These are phyloP conservation scores for Lepidonotus clava DNA, from an alignment of 2,888 invertebrate species.

Conservation along the genomic window DNA sequence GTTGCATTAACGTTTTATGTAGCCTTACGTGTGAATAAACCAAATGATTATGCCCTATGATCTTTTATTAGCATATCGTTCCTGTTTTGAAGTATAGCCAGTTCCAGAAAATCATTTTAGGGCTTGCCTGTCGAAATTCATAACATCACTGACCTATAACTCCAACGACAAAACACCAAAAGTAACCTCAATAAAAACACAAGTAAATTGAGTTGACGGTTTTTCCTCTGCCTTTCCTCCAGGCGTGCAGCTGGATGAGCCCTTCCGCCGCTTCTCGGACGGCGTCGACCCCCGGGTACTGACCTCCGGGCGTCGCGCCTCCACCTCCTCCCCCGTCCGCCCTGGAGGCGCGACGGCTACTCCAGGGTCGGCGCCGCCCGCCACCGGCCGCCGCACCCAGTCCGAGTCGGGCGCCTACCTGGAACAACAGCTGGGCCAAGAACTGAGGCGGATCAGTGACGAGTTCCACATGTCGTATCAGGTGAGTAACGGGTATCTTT, in stretches of 20 bases:
- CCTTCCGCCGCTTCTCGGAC: conserved; percentile 2
- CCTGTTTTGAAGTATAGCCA: no score
- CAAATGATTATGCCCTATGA: no score
- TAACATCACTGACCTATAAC: not conserved
- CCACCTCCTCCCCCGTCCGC: not conserved
- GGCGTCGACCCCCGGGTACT: conserved; percentile 11
- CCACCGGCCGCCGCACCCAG: not conserved
- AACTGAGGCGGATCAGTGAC: conserved; percentile 20
- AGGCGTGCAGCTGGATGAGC: conserved; percentile 26
- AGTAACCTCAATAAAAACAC: no score
- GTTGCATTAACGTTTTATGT: no score
- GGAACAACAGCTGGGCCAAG: conserved; percentile 9
- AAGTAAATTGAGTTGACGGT: no score
- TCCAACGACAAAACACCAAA: not conserved
- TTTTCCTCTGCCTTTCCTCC: not conserved
- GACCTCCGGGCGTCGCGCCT: not conserved
- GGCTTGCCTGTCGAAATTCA: no score
- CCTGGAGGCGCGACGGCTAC: not conserved
- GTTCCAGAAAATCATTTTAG: no score
- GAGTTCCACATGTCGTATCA: conserved; percentile 44
- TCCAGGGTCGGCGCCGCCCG: not conserved
- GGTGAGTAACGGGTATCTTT: no score
- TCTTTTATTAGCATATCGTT: no score
- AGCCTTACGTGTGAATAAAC: no score
- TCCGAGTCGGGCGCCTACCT: conserved; percentile 3